These are phyloP conservation scores for Mus pahari DNA, from an alignment of 2,113 vertebrate species.

Conservation along the genomic window DNA sequence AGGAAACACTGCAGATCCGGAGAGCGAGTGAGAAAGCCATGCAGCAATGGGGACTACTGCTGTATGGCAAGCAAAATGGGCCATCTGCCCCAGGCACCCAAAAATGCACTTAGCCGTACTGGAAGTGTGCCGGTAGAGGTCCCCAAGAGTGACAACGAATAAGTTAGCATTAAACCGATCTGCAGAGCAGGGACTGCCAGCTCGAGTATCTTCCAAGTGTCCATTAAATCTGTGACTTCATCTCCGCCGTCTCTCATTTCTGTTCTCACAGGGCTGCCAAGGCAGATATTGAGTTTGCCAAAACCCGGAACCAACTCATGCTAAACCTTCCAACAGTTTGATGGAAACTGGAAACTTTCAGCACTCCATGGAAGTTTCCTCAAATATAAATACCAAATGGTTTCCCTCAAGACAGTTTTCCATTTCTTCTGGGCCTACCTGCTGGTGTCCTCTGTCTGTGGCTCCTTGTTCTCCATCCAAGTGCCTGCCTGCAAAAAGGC, in stretches of 20 bases:
- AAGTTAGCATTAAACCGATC: neutral
- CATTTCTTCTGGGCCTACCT: neutral
- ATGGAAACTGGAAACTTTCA: slow-evolving; percentile 5
- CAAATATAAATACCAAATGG: neutral
- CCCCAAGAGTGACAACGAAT: fast-evolving
- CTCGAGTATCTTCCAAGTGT: neutral
- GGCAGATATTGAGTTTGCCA: neutral
- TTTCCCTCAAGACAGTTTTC: neutral
- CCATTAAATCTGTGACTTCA: neutral
- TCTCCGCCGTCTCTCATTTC: neutral
- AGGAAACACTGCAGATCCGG: slow-evolving; percentile 49
- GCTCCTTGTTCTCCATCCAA: neutral
- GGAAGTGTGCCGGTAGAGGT: neutral
- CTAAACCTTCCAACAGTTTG: neutral
- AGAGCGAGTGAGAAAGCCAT: slow-evolving; percentile 55
- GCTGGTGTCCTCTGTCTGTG: neutral
- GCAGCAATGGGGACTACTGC: slow-evolving; percentile 45
- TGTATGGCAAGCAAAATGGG: slow-evolving; percentile 12
- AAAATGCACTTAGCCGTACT: fast-evolving
- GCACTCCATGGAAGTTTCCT: neutral
- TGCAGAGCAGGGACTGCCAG: neutral
- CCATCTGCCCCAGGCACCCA: neutral
- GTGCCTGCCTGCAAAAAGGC: neutral
- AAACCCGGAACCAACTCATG: neutral
- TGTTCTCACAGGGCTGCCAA: neutral